These are phyloP conservation scores for Helicoverpa armigera DNA, from an alignment of 1,140 invertebrate genomes.

Conservation along the genomic window DNA sequence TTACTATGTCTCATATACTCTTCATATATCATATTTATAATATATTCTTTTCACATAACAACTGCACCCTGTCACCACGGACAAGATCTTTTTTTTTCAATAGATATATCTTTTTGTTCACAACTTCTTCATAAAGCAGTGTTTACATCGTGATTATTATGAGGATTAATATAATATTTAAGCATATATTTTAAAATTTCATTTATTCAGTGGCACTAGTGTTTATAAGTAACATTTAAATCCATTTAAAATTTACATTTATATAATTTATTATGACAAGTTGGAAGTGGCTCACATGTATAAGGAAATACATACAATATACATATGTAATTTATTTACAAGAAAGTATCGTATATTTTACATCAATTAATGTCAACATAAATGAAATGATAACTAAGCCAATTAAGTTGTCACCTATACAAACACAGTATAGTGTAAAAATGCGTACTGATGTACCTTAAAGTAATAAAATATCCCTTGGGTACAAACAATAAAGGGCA, in stretches of 20 bases:
- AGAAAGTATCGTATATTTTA: too few species aligned
- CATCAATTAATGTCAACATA: too few species aligned
- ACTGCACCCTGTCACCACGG: constrained; percentile 57
- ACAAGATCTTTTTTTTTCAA: constrained; percentile 53
- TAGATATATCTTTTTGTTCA: constrained; percentile 56
- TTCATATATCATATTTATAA: constrained; percentile 49
- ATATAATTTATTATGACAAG: constrained; percentile 46
- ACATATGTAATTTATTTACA: background rate
- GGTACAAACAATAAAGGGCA: too few species aligned
- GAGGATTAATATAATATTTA: constrained; percentile 33
- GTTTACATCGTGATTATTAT: constrained; percentile 47
- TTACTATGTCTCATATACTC: constrained; percentile 46
- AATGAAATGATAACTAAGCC: too few species aligned
- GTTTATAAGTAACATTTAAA: constrained; percentile 43
- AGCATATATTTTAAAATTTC: constrained; percentile 35
- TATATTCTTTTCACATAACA: constrained; percentile 61
- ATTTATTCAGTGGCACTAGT: constrained; percentile 57
- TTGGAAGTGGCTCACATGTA: constrained; percentile 38
- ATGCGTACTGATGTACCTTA: too few species aligned
- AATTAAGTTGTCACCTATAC: too few species aligned
- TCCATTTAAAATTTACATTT: constrained; percentile 47
- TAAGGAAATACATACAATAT: background rate
- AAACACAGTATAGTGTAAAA: background rate
- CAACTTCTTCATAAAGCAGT: constrained; percentile 64
- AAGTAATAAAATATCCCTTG: too few species aligned